These are phyloP conservation scores for Mus minutoides DNA, from an alignment of 2,797 vertebrate species.

Conservation along the genomic window DNA sequence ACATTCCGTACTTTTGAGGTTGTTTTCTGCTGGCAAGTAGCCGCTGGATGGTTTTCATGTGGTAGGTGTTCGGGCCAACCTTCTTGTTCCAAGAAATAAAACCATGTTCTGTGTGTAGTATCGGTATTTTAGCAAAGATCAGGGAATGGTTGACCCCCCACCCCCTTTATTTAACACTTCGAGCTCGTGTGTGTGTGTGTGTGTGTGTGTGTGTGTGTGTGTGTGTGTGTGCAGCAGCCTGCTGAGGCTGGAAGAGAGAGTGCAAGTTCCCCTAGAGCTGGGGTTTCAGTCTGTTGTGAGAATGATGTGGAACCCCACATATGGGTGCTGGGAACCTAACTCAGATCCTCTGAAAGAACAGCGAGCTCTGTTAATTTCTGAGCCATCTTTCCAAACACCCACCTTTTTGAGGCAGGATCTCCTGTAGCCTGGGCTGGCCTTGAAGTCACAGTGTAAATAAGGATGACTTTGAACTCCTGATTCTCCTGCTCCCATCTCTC, in stretches of 20 bases:
- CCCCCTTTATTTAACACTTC: too few species aligned
- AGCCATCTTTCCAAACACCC: not conserved
- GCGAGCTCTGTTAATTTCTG: not conserved
- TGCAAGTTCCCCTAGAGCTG: not conserved
- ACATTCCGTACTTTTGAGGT: constrained; percentile 77
- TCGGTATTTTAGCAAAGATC: constrained; percentile 60
- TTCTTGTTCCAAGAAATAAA: constrained; percentile 69
- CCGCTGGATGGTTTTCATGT: constrained; percentile 82
- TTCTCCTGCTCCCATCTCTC: not conserved
- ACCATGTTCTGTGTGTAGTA: constrained; percentile 33
- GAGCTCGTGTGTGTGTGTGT: not conserved
- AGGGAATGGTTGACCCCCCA: not conserved
- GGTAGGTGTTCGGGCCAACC: constrained; percentile 81
- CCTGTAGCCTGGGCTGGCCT: not conserved
- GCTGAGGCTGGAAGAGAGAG: not conserved
- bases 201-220: too few species aligned
- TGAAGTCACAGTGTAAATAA: not conserved
- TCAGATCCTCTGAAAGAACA: not conserved
- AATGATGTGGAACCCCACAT: not conserved
- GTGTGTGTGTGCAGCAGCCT: not conserved
- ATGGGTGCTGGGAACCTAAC: not conserved
- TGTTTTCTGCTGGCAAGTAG: constrained; percentile 68
- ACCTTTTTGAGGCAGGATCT: not conserved
- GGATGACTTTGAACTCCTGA: not conserved
- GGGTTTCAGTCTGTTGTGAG: not conserved